Conservation (phyloP, 2,797 vertebrate genomes). For the Enteromius fasciolatus region DNA sequence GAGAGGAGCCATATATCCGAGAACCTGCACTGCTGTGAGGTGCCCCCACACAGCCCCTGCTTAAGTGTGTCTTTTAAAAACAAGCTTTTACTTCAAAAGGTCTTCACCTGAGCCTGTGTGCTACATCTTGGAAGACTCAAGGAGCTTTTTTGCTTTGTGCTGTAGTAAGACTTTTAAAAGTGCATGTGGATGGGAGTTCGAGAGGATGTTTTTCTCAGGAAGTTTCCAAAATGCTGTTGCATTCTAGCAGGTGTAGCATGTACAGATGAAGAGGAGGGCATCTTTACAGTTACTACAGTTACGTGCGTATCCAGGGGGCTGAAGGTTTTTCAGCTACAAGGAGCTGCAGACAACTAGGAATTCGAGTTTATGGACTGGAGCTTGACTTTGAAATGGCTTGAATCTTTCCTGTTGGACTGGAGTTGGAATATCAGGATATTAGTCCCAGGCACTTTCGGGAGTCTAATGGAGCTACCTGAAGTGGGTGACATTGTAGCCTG, state of each 20-base stretch:
- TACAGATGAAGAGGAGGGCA: conserved; percentile 87
- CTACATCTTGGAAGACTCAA: background rate
- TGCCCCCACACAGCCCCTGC: conserved; percentile 60
- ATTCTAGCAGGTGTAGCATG: conserved; percentile 68
- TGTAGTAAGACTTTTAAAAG: conserved; percentile 22
- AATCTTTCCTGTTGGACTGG: conserved; percentile 66
- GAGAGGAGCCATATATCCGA: conserved; percentile 74
- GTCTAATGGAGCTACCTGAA: conserved; percentile 86
- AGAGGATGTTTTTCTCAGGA: conserved; percentile 73
- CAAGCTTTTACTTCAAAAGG: conserved; percentile 11
- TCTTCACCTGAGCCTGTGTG: background rate
- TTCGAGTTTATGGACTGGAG: conserved; percentile 56
- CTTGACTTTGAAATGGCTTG: conserved; percentile 74
- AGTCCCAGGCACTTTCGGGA: conserved; percentile 67
- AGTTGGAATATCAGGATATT: conserved; percentile 70
- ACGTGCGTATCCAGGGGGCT: conserved; percentile 70
- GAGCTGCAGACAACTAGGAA: conserved; percentile 77
- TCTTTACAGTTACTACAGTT: conserved; percentile 75
- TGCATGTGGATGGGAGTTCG: conserved; percentile 51
- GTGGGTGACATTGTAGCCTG: conserved; percentile 74
- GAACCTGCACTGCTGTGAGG: conserved; percentile 73
- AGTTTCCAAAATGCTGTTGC: conserved; percentile 68
- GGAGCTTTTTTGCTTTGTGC: background rate
- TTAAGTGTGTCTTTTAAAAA: background rate
- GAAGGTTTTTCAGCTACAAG: conserved; percentile 77